These are phyloP conservation scores for Sepiola atlantica DNA, from an alignment of 2,888 invertebrate species.

Conservation along the genomic window DNA sequence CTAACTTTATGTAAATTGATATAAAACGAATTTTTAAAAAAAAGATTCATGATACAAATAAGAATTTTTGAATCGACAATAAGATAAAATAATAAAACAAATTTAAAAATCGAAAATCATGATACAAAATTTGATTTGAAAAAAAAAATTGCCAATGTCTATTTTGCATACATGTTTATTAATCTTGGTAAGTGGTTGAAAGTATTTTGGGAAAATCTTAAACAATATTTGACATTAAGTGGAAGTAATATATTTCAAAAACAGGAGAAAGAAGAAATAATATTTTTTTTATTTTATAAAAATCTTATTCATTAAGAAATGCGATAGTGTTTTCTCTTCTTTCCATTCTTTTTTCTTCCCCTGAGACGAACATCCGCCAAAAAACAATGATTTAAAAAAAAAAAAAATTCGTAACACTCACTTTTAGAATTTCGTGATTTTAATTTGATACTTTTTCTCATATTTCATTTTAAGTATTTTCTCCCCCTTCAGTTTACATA, in stretches of 20 bases:
- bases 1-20: too few relatives aligned
- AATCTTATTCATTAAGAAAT: constrained; percentile 2
- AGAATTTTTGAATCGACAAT: too few relatives aligned
- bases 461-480: background rate
- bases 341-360: background rate
- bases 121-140: too few relatives aligned
- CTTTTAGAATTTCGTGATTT: background rate
- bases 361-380: background rate
- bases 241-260: background rate
- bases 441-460: background rate
- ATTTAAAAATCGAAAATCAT: too few relatives aligned
- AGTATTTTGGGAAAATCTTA: background rate
- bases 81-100: too few relatives aligned
- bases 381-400: background rate
- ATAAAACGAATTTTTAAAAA: too few relatives aligned
- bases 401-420: background rate
- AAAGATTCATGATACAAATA: too few relatives aligned
- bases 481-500: background rate
- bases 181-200: constrained; percentile 32
- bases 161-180: background rate
- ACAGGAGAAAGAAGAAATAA: background rate
- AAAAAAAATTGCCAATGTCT: background rate
- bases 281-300: background rate
- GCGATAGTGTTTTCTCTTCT: background rate
- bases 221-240: constrained; percentile 4